phyloP scores from a whole-genome alignment of 2,888 invertebrate genomes.

The Orthonychiurus folsomi region DNA sequence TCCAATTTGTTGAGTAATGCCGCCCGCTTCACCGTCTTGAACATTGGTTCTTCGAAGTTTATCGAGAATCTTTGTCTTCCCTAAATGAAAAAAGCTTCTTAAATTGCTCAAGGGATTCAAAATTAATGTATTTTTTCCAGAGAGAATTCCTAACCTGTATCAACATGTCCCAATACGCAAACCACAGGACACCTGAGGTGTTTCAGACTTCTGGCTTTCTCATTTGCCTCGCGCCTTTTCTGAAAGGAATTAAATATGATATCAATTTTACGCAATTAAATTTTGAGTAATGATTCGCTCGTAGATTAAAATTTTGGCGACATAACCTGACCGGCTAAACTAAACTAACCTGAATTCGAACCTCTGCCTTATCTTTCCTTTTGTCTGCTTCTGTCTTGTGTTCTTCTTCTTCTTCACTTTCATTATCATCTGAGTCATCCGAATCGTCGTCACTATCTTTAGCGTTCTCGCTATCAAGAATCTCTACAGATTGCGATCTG shows the following conservation, averaged over 20 bases:
- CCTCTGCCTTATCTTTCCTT: slow-evolving; percentile 60
- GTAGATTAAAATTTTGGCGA: not conserved
- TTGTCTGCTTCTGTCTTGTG: slow-evolving; percentile 63
- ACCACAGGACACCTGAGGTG: slow-evolving; percentile 89
- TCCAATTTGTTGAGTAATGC: slow-evolving; percentile 99
- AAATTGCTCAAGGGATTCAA: not conserved
- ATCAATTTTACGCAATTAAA: not conserved
- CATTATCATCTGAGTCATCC: slow-evolving; percentile 46
- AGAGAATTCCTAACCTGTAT: slow-evolving; percentile 66
- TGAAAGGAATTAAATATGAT: slow-evolving; percentile 40
- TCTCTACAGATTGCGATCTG: too few species aligned
- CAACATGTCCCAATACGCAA: slow-evolving; percentile 97
- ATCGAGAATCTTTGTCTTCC: slow-evolving; percentile 95
- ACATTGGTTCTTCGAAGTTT: slow-evolving; percentile 83
- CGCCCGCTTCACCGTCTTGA: slow-evolving; percentile 94
- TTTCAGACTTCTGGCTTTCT: slow-evolving; percentile 57
- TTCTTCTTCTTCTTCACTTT: slow-evolving; percentile 46
- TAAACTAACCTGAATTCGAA: slow-evolving; percentile 57
- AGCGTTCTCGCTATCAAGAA: slow-evolving; percentile 46
- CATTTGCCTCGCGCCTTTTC: slow-evolving; percentile 60
- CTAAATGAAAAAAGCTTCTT: slow-evolving; percentile 21
- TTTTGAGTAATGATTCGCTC: too few species aligned
- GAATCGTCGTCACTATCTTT: slow-evolving; percentile 47
- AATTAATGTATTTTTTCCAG: too few species aligned
- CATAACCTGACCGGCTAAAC: not conserved